Evolutionary conservation across 2,113 vertebrate species (phyloP).

Genomic region (Phylloscopus whistleri): DNA sequence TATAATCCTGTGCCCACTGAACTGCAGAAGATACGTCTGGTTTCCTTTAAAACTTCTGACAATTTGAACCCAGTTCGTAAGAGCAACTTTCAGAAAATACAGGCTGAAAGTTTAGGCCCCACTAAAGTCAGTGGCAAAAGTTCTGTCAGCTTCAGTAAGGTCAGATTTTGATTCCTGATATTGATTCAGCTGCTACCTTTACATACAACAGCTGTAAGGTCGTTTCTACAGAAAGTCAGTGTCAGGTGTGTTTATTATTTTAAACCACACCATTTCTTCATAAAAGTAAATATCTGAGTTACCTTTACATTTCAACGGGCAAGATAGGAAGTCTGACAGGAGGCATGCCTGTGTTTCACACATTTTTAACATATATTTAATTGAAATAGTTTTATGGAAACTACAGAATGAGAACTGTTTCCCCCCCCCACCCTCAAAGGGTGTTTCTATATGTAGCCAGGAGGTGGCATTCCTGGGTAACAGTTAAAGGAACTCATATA

Average conservation of each 20-base stretch:
- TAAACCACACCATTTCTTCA: neutral
- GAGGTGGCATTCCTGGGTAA: slow-evolving; percentile 59
- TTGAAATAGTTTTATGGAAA: neutral
- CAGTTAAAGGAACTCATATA: neutral
- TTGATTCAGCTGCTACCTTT: slow-evolving; percentile 47
- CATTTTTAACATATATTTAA: neutral
- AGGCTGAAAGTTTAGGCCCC: neutral
- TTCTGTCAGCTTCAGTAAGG: neutral
- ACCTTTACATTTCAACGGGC: neutral
- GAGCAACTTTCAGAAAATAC: neutral
- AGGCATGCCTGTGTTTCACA: neutral
- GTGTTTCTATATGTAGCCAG: neutral
- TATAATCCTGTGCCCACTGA: neutral
- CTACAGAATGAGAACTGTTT: neutral
- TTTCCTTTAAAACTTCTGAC: neutral
- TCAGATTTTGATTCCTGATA: neutral
- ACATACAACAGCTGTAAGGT: neutral
- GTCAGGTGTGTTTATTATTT: slow-evolving; percentile 46
- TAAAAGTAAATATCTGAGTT: neutral
- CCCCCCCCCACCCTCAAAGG: neutral
- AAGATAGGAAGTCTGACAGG: neutral
- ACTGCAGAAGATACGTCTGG: neutral
- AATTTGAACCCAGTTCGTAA: neutral
- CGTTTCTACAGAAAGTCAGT: neutral
- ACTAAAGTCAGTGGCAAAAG: neutral